These are phyloP conservation scores for Ranitomeya variabilis DNA, from an alignment of 2,113 vertebrate species.

Conservation along the genomic window DNA sequence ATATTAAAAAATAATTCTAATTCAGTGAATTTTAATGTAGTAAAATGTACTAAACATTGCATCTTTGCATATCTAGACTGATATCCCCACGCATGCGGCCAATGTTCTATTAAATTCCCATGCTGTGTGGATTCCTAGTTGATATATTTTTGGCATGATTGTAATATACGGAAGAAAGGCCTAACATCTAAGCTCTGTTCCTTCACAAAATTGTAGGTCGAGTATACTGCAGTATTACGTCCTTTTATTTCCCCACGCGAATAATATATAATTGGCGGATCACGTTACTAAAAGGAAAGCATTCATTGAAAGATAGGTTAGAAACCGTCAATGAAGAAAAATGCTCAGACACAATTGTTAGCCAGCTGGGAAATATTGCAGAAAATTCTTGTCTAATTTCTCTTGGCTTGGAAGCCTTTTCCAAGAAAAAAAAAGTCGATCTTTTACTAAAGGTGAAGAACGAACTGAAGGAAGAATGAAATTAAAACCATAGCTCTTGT, in stretches of 20 bases:
- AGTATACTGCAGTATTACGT: slow-evolving; percentile 26
- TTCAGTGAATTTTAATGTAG: not conserved
- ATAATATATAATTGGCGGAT: slow-evolving; percentile 46
- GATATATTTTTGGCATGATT: slow-evolving; percentile 26
- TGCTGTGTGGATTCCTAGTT: not conserved
- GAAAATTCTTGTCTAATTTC: slow-evolving; percentile 64
- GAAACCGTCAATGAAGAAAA: slow-evolving; percentile 59
- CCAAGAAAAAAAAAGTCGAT: slow-evolving; percentile 55
- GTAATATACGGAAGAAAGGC: slow-evolving; percentile 1
- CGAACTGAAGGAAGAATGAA: slow-evolving; percentile 62
- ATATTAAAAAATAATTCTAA: not conserved
- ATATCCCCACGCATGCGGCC: not conserved
- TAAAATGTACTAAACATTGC: not conserved
- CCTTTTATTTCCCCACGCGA: slow-evolving; percentile 26
- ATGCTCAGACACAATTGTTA: slow-evolving; percentile 62
- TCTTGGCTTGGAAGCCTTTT: slow-evolving; percentile 60
- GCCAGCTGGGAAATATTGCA: slow-evolving; percentile 64
- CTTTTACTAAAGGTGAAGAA: slow-evolving; percentile 46
- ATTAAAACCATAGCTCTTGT: slow-evolving; percentile 54
- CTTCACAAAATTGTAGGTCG: slow-evolving; percentile 8
- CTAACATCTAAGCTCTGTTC: slow-evolving; percentile 20
- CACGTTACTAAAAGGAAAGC: slow-evolving; percentile 31
- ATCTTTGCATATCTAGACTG: not conserved
- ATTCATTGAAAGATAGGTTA: slow-evolving; percentile 56
- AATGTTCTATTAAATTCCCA: not conserved